Base-by-base conservation (phyloP, 2,113 vertebrate genomes). In the Parotia lawesii region DNA sequence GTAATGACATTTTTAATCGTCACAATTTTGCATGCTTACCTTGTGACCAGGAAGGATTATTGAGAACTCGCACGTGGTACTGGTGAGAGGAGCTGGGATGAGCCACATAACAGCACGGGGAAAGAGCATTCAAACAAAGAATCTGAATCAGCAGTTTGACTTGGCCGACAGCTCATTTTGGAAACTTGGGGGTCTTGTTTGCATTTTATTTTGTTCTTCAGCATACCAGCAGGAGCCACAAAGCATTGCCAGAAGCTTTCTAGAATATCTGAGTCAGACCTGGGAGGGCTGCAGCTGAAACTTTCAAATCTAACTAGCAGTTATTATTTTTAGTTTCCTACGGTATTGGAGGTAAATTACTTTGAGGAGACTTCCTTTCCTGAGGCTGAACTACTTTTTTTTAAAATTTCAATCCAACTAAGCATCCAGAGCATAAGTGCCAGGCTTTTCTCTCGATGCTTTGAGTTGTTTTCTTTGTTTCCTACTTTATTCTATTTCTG, bases 11-110 rank as follows among this genome's bases (percentile, higher is more conserved):
- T 88, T 91, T 85, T 40, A 66, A 56, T 72, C 0, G 0, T 35
- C 0, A 0, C 18, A 24, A 4, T 47, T 90, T 85, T 90, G 38
- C 0, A 0, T 11, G 1, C 18, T 87, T 76, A 8, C 21, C 9
- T 62, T 44, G 60, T 0, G 1, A 70, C 48, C 33, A 11, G 51
- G 38, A 51, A 70, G 38, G 23, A 9, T 90, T 73, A n/a, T 14
- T 44, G 42, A 62, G 23, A 67, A 38, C 37, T 47, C 24, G 9
- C 1, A 11, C 0, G 0, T 25, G 67, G 27, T 53, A 48, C 27
- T 5, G 9, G 50, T 35, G 44, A 70, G 47, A 73, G 40, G 48
- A 44, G n/a, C 65, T 74, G 37, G 23, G 31, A 74, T 2, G 2
- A 76, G 5, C 72, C 19, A 0, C 38, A 1, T 33, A 22, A 44